phyloP scores from a whole-genome alignment of 2,113 vertebrate species.

The Saccopteryx leptura region DNA sequence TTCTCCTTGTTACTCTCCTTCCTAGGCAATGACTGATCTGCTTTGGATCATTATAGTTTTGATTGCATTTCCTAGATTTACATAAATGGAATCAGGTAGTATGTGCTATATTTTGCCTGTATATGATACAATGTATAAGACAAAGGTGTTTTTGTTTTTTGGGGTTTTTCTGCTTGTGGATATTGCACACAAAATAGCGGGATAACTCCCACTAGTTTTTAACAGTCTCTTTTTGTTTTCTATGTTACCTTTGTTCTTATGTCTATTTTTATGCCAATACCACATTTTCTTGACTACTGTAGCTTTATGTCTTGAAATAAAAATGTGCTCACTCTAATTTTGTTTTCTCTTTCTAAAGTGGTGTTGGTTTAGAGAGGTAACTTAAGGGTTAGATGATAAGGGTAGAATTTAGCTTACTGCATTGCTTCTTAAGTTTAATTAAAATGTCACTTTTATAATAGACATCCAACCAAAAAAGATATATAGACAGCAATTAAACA shows the following conservation, averaged over 20 bases:
- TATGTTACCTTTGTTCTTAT: background rate
- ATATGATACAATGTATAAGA: background rate
- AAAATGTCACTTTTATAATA: conserved; percentile 12
- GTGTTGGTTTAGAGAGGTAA: conserved; percentile 5
- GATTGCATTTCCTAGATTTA: conserved; percentile 17
- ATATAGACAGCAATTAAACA: background rate
- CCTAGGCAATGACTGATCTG: background rate
- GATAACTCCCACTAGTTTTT: background rate
- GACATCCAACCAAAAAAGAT: background rate
- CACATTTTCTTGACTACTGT: background rate
- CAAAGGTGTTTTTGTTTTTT: background rate
- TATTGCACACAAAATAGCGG: background rate
- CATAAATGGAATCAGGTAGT: background rate
- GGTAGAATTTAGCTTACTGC: background rate
- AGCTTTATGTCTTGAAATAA: conserved; percentile 41
- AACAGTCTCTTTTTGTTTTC: background rate
- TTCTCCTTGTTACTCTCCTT: background rate
- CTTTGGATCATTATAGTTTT: background rate
- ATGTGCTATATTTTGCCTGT: background rate
- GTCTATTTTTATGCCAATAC: background rate
- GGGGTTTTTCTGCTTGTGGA: background rate
- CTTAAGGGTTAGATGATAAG: background rate
- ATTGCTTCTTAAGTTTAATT: conserved; percentile 32
- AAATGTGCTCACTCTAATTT: background rate
- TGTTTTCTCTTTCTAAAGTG: background rate